Conservation (phyloP, 2,113 vertebrate species). For the Pogona vitticeps region DNA sequence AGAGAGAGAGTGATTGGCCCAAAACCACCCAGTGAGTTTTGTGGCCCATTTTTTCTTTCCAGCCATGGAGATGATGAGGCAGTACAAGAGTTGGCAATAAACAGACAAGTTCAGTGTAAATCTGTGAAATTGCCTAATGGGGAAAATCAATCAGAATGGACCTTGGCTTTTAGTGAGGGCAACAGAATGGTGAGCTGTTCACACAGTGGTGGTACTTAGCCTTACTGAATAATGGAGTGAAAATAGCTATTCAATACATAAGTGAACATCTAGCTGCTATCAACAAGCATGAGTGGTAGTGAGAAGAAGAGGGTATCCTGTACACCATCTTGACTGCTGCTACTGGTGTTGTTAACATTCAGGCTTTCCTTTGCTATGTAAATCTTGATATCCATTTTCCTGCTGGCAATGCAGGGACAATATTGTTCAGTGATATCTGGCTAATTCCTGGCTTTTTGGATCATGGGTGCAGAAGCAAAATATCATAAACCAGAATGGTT, state of each 20-base stretch:
- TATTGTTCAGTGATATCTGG: neutral
- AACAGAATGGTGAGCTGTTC: neutral
- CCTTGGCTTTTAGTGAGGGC: neutral
- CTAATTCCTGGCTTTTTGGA: neutral
- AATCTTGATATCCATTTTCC: too few relatives aligned
- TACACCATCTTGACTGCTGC: too few relatives aligned
- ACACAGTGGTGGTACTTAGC: too few relatives aligned
- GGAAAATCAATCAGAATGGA: neutral
- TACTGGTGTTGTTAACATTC: too few relatives aligned
- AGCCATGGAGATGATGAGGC: neutral
- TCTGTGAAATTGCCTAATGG: neutral
- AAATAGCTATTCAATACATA: neutral
- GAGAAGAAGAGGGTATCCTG: too few relatives aligned
- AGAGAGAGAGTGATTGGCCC: too few relatives aligned
- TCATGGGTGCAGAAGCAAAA: too few relatives aligned
- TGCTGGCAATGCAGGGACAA: too few relatives aligned
- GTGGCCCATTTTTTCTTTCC: neutral
- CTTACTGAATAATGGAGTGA: neutral
- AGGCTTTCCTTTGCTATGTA: too few relatives aligned
- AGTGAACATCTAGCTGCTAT: neutral
- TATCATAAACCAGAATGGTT: too few relatives aligned
- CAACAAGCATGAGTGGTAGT: too few relatives aligned
- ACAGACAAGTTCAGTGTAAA: neutral
- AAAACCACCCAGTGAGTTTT: neutral
- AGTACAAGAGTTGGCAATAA: neutral